Evolutionary conservation across 64 coral and sea anemone genomes (phyloP), one percentile per base, ranked within the genome.

Genomic region (Porites lutea): DNA sequence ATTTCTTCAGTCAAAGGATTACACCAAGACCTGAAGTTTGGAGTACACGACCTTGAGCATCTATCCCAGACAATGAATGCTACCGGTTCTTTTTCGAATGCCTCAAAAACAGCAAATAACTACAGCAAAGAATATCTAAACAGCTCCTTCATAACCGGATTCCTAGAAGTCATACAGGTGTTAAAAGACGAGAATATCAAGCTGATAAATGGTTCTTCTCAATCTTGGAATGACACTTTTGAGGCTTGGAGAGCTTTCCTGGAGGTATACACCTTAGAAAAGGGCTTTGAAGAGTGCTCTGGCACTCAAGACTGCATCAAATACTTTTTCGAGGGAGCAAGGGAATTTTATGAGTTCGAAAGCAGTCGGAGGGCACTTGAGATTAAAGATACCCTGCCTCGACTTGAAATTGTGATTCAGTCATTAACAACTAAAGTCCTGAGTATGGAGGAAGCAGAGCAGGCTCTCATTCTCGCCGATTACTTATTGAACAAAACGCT

Each of bases 151-250:
- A 6, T 78, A 8, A 55, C 75, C 11, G 75, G 57, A 9, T 78
- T 52, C 51, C n/a, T 78, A 7, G 75, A 57, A 55, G 57, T 78
- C 49, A 78, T 78, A 78, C 49, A 78, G 20, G 2, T 78, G 6
- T 10, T 78, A 1, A 78, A 55, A 22, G 8, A 78, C 16, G 75
- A 78, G 22, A 78, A 51, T 4, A 78, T 1, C 8, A 21, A 8
- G 49, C 5, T 78, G 19, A 54, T 19, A 2, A 78, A 78, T 78
- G 49, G 57, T n/a, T 58, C 75, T 21, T 78, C 75, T 3, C 75
- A 78, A 23, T 82, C 77, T 53, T 90, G 89, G 89, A 90, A 90
- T 73, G 89, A 90, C 19, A 90, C 89, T 46, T 6, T 90, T 9
- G 60, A 71, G 9, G 52, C 47, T 22, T 90, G 89, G 89, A 90